Evolutionary conservation across 2,797 vertebrate genomes (phyloP), one percentile per base, ranked within the genome.

Genomic region (Spinus pinus): DNA sequence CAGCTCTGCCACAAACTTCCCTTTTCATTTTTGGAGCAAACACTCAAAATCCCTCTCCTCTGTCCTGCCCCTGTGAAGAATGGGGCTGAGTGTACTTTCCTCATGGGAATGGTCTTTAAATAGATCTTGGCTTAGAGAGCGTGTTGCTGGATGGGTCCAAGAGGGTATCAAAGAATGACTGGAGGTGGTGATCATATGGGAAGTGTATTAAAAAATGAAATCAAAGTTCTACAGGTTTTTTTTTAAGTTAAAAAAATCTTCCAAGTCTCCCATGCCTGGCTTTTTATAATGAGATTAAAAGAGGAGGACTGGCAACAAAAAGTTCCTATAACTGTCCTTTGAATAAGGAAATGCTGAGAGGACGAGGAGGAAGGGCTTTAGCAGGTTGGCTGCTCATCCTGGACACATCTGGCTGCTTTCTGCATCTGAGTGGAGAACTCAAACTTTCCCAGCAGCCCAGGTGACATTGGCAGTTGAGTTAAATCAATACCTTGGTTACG

Each of bases 261-360:
- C 46, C 22, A 72, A 75, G 41, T 69, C 51, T 90, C 25, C 66
- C 8, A 33, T 70, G 16, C 60, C 41, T 90, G 70, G 35, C 47
- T 60, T 88, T 95, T 88, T 80, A 80, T 88, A 20, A 30, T 53
- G 47, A 90, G 35, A 70, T 90, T 81, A 66, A 81, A 93, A 81
- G 65, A 90, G 30, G 14, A 86, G 31, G 31, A 13, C 37, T 84
- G 60, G 56, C 37, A 90, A 13, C 0, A 9, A 39, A 22, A 83
- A 81, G 51, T 79, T 93, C 56, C 66, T 84, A 7, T 33, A 86
- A 51, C 56, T 73, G 28, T 65, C 50, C 75, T 73, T 47, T 79
- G 22, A 69, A 24, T 62, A 46, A 49, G 49, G 41, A 81, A 51
- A 42, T 75, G 30, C 7, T 66, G 82, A 50, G 80, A 75, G 50